Evolutionary conservation across 1,140 invertebrate species (phyloP), one percentile per base, ranked within the genome.

Genomic region (Cyphomyrmex costatus): DNA sequence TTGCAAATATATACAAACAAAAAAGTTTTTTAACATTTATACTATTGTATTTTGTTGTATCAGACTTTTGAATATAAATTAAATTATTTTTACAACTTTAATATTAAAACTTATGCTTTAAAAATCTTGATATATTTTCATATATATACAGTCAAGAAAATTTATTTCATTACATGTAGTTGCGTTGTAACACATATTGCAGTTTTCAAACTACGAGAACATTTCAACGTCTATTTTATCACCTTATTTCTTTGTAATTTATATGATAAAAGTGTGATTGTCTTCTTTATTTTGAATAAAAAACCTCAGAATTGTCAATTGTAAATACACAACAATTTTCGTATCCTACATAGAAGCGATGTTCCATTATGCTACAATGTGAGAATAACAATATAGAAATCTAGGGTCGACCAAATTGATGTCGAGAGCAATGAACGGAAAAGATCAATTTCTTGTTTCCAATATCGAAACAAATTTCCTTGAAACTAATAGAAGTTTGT

Each of bases 381-480:
- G 49, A 79, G 6, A 1, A 49, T 27, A 30, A 61, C 27, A 14
- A 3, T 51, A 12, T 49, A 33, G 19, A 46, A 42, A 33, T 4
- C 12, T 33, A 4, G 19, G 14, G 30, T 8, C 6, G 1, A 14
- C 61, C n/a, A 66, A 53, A 79, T 21, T 65, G 42, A 79, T 66
- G 14, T 53, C 21, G 63, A 79, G 30, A 24, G 12, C 6, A 66
- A 68, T 8, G 19, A 68, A 16, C 14, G 6, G 27, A 79, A 79
- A 79, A 79, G 49, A 42, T 66, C 42, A n/a, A 79, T 33, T 36
- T 21, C 27, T 66, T 6, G 14, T 66, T 66, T 68, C 30, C 77
- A 79, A 79, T 66, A 79, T 79, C 19, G 27, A 66, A 66, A 63
- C 27, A 79, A 51, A 66, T 51, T 66, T 79, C 27, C 8, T 7